phyloP scores from a whole-genome alignment of 2,113 vertebrate species.

The Salvelinus sp. region DNA sequence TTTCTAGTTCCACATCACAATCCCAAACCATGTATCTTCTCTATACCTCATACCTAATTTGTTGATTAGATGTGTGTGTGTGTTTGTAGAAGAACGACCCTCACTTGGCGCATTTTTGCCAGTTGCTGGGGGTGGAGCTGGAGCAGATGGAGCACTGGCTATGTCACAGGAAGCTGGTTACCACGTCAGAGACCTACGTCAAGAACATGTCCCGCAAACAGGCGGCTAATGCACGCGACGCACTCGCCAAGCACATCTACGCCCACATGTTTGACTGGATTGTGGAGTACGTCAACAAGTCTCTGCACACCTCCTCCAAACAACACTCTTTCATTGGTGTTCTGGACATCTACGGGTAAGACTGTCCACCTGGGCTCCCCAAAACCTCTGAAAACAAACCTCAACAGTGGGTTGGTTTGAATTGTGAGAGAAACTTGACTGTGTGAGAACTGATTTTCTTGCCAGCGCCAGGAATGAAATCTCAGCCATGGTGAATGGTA shows the following conservation, averaged over 20 bases:
- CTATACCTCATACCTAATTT: background rate
- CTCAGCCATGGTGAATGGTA: background rate
- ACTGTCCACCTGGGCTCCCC: background rate
- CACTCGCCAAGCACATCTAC: slow-evolving; percentile 94
- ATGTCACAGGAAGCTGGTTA: slow-evolving; percentile 87
- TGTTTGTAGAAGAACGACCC: slow-evolving; percentile 74
- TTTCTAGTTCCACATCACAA: background rate
- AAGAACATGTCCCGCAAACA: slow-evolving; percentile 85
- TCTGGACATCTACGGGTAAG: slow-evolving; percentile 94
- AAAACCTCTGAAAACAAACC: background rate
- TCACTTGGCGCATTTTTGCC: slow-evolving; percentile 84
- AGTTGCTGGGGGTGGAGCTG: slow-evolving; percentile 84
- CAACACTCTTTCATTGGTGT: slow-evolving; percentile 95
- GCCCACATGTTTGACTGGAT: slow-evolving; percentile 93
- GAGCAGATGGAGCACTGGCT: slow-evolving; percentile 95
- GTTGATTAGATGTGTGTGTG: background rate
- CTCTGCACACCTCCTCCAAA: slow-evolving; percentile 79
- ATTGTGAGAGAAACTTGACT: background rate
- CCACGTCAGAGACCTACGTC: slow-evolving; percentile 86
- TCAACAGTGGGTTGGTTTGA: background rate
- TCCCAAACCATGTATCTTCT: background rate
- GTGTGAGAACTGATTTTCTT: no score
- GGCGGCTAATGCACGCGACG: slow-evolving; percentile 80
- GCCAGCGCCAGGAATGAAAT: background rate
- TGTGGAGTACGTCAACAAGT: slow-evolving; percentile 86